Evolutionary conservation across 2,113 vertebrate genomes (phyloP).

Genomic region (Lophius piscatorius): DNA sequence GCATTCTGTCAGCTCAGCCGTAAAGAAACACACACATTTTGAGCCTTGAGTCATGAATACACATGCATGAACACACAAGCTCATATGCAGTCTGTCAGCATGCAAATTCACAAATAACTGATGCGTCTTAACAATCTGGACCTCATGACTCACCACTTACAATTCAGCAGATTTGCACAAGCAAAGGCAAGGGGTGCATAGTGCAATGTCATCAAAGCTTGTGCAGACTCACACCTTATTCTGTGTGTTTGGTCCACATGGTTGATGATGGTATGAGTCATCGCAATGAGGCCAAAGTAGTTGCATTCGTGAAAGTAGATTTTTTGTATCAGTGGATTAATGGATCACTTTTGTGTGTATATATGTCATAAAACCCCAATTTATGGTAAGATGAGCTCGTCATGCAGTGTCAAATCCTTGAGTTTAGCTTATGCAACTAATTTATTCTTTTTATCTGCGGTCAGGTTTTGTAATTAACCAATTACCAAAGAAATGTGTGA

Average conservation of each 20-base stretch:
- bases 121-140: slow-evolving; percentile 20
- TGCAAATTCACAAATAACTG: not conserved
- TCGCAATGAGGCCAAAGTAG: not conserved
- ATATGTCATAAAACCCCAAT: too few species aligned
- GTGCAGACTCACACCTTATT: slow-evolving; percentile 2
- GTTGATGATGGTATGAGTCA: slow-evolving; percentile 4
- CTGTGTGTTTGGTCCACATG: not conserved
- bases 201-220: slow-evolving; percentile 1
- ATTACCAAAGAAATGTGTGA: not conserved
- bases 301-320: not conserved
- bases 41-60: slow-evolving; percentile 48
- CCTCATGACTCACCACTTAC: slow-evolving; percentile 10
- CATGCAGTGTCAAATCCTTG: too few species aligned
- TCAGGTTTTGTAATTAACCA: not conserved
- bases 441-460: too few species aligned
- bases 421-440: too few species aligned
- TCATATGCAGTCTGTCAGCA: not conserved
- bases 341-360: too few species aligned
- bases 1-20: slow-evolving; percentile 36
- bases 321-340: not conserved
- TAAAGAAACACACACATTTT: slow-evolving; percentile 60
- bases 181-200: not conserved
- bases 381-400: too few species aligned
- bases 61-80: slow-evolving; percentile 7
- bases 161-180: slow-evolving; percentile 16